phyloP scores from a whole-genome alignment of 2,888 invertebrate species.

The Strigamia crassipes region DNA sequence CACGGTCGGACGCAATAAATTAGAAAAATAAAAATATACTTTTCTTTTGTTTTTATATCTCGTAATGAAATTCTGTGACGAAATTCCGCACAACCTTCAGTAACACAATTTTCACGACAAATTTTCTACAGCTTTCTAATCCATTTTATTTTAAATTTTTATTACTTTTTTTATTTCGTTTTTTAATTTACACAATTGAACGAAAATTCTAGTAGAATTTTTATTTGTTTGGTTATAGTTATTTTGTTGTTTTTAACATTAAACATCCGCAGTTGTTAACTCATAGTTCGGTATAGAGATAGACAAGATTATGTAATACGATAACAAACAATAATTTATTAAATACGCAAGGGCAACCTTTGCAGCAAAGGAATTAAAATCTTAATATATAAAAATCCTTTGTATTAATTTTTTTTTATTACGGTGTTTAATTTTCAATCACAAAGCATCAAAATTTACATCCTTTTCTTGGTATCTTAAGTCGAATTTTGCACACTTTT shows the following conservation, averaged over 20 bases:
- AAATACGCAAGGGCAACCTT: constrained; percentile 10
- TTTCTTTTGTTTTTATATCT: not conserved
- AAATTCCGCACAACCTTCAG: too few relatives aligned
- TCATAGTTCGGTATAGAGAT: not conserved
- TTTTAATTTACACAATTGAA: constrained; percentile 4
- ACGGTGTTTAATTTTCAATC: not conserved
- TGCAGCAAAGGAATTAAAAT: constrained; percentile 11
- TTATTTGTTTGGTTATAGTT: not conserved
- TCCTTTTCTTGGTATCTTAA: too few relatives aligned
- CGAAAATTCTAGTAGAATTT: not conserved
- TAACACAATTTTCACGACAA: not conserved
- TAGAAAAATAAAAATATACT: too few relatives aligned
- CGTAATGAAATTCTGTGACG: too few relatives aligned
- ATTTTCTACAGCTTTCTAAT: not conserved
- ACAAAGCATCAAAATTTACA: not conserved
- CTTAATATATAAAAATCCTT: constrained; percentile 13
- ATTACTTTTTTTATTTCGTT: not conserved
- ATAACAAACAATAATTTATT: constrained; percentile 5
- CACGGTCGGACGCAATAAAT: too few relatives aligned
- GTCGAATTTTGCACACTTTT: too few relatives aligned
- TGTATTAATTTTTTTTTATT: constrained; percentile 19
- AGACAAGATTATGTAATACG: constrained; percentile 4
- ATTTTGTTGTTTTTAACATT: not conserved
- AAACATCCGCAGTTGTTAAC: not conserved
- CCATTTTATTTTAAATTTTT: not conserved